Percentiles rank a stretch among this genome's conserved stretches.
Conservation (phyloP, 2,888 invertebrate species). For the Xanthia togata region DNA sequence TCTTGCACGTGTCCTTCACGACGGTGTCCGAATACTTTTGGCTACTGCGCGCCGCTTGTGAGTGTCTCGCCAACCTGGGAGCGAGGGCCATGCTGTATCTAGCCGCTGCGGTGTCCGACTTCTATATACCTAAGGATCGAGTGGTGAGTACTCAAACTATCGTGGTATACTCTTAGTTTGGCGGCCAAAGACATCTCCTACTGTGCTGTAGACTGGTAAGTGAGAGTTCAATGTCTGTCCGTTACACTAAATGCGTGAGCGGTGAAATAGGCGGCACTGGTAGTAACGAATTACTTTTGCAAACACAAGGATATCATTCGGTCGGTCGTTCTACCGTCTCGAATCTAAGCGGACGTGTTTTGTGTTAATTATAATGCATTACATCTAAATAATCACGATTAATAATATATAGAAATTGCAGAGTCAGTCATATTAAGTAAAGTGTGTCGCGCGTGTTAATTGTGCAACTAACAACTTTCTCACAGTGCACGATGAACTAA, state of each 20-base stretch:
- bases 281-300: neutral
- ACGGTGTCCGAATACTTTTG: constrained; percentile 98
- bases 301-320: neutral
- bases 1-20: constrained; percentile 95
- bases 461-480: no score
- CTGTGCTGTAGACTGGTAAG: neutral
- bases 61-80: constrained; percentile 93
- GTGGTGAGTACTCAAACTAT: constrained; percentile 92
- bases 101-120: constrained; percentile 99
- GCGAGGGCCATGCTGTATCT: constrained; percentile 95
- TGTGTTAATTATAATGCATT: no score
- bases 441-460: no score
- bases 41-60: constrained; percentile 95
- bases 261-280: neutral
- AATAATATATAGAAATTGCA: no score
- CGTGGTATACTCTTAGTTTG: neutral
- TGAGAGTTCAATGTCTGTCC: neutral
- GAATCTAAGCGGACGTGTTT: no score
- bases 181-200: neutral
- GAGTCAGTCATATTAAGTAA: no score
- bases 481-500: no score
- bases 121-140: constrained; percentile 97
- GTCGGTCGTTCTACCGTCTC: no score
- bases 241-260: neutral
- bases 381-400: no score